Percentiles rank a stretch among this genome's conserved stretches.
phyloP scores from a whole-genome alignment of 2,113 vertebrate species.

The Naja naja region DNA sequence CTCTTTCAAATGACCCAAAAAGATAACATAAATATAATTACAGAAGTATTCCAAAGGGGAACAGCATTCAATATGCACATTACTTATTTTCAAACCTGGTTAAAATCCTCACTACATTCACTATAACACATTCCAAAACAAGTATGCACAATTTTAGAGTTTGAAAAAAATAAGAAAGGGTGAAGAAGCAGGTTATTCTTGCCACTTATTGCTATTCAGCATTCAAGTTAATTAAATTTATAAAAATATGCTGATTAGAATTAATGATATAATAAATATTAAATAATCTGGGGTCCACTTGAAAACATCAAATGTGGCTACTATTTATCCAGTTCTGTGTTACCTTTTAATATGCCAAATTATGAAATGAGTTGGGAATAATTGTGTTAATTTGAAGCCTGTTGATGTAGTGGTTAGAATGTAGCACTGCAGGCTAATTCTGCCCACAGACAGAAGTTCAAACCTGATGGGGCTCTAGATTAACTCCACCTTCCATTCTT shows the following conservation, averaged over 20 bases:
- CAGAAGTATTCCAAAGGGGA: not conserved
- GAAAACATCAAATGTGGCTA: not conserved
- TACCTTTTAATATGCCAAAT: not conserved
- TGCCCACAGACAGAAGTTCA: not conserved
- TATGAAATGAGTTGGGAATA: not conserved
- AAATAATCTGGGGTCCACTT: not conserved
- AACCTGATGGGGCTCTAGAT: not conserved
- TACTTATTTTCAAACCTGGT: not conserved
- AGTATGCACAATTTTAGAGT: not conserved
- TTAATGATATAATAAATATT: not conserved
- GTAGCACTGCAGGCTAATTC: not conserved
- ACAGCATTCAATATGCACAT: not conserved
- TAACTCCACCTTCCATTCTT: not conserved
- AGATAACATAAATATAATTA: not conserved
- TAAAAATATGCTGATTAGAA: not conserved
- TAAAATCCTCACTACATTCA: not conserved
- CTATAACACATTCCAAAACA: not conserved
- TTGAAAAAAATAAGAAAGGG: not conserved
- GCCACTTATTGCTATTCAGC: not conserved
- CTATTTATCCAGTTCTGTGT: not conserved
- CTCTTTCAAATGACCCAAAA: not conserved
- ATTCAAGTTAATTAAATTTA: not conserved
- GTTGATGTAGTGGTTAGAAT: not conserved
- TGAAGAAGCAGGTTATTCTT: not conserved
- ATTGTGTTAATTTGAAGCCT: not conserved